Evolutionary conservation across 2,888 invertebrate species (phyloP).

Genomic region (Acleris cristana): DNA sequence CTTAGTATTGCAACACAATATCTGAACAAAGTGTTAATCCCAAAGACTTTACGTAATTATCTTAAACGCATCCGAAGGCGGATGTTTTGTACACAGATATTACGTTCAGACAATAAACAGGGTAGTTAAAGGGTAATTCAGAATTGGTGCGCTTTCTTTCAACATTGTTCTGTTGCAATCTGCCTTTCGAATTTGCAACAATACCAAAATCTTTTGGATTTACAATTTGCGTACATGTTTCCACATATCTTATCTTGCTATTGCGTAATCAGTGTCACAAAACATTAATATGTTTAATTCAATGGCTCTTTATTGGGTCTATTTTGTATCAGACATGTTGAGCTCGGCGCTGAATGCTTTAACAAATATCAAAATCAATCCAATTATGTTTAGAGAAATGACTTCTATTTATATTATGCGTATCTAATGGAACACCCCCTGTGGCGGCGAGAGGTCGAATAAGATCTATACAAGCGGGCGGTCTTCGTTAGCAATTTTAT

Average conservation of each 20-base stretch:
- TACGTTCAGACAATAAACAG: slow-evolving; percentile 6
- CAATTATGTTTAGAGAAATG: not conserved
- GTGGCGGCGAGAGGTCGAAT: not conserved
- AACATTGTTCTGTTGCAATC: slow-evolving; percentile 24
- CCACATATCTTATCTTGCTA: not conserved
- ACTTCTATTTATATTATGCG: not conserved
- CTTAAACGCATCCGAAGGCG: slow-evolving; percentile 31
- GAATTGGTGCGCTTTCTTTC: slow-evolving; percentile 33
- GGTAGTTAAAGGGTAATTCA: slow-evolving; percentile 29
- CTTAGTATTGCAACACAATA: slow-evolving; percentile 13
- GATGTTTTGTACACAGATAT: slow-evolving; percentile 17
- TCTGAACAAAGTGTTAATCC: slow-evolving; percentile 10
- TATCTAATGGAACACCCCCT: not conserved
- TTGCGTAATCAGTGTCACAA: too few species aligned
- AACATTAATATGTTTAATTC: too few species aligned
- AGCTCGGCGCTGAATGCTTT: too few species aligned
- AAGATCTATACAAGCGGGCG: not conserved
- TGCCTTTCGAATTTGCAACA: slow-evolving; percentile 20
- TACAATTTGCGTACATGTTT: not conserved
- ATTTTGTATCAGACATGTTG: too few species aligned
- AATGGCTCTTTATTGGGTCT: too few species aligned
- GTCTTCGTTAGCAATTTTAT: not conserved
- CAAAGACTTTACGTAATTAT: slow-evolving; percentile 17
- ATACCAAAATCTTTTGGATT: slow-evolving; percentile 1
- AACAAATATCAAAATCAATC: not conserved